Conservation (phyloP, 1,140 invertebrate genomes). For the Ditylenchus dipsaci region DNA sequence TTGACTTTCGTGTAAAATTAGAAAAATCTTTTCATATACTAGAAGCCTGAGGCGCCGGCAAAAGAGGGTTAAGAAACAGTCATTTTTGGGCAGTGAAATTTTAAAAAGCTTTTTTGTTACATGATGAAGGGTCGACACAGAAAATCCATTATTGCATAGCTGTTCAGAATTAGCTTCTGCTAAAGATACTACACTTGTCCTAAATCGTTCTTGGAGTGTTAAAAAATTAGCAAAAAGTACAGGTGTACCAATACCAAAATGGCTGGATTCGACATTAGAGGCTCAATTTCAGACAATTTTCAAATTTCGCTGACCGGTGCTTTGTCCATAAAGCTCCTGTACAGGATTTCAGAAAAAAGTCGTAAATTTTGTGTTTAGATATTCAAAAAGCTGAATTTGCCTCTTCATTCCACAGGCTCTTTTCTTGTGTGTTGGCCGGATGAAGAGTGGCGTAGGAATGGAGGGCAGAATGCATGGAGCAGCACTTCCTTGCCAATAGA, state of each 20-base stretch:
- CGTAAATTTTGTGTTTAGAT: constrained; percentile 13
- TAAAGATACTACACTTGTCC: too few species aligned
- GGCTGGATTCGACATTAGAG: background rate
- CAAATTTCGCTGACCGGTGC: background rate
- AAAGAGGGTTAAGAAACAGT: too few species aligned
- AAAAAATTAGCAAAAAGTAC: background rate
- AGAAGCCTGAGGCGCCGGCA: too few species aligned
- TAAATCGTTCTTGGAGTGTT: background rate
- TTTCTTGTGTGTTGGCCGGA: constrained; percentile 32
- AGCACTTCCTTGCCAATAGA: background rate
- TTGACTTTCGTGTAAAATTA: too few species aligned
- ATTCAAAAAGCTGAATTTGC: constrained; percentile 26
- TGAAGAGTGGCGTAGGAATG: constrained; percentile 28
- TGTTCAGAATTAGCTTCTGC: too few species aligned
- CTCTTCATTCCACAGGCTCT: constrained; percentile 15
- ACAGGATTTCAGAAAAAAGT: background rate
- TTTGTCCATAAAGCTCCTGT: background rate
- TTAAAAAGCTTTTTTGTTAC: too few species aligned
- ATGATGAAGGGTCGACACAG: too few species aligned
- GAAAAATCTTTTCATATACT: too few species aligned
- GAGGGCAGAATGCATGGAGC: constrained; percentile 32
- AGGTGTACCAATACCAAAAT: background rate
- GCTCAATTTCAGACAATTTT: background rate
- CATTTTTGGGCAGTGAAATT: too few species aligned
- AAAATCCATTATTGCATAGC: too few species aligned